A percentile compares a stretch with the other conserved stretches of the same genome.
phyloP scores from a whole-genome alignment of 2,888 invertebrate genomes.

The Nomada flava region DNA sequence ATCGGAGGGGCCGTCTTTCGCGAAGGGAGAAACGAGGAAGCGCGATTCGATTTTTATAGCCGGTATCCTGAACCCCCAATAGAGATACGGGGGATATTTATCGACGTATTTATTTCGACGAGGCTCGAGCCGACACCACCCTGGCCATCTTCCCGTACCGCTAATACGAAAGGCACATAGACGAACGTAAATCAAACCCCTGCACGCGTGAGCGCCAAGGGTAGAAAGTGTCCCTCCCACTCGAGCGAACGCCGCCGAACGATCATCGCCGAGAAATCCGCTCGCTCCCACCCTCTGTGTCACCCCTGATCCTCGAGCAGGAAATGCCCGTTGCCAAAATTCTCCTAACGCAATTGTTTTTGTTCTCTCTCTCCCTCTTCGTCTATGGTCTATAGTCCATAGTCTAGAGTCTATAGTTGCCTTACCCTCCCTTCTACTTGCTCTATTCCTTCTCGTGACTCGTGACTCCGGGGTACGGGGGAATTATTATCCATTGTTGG shows the following conservation, averaged over 20 bases:
- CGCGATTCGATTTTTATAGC: conserved; percentile 59
- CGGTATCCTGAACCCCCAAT: conserved; percentile 42
- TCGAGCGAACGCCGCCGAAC: conserved; percentile 13
- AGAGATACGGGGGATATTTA: conserved; percentile 62
- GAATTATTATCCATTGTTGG: conserved; percentile 28
- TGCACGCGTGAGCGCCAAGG: conserved; percentile 6
- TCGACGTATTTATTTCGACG: conserved; percentile 71
- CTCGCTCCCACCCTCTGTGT: background rate
- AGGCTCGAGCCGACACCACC: conserved; percentile 35
- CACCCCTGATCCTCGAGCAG: conserved; percentile 5
- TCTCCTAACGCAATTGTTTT: conserved; percentile 47
- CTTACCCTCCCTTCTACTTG: background rate
- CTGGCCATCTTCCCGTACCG: conserved; percentile 38
- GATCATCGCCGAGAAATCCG: background rate
- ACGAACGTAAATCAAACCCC: conserved; percentile 65
- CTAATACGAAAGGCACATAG: conserved; percentile 75
- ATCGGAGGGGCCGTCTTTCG: conserved; percentile 4
- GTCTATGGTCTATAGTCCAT: background rate
- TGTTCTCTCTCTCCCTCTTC: background rate
- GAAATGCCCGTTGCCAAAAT: conserved; percentile 28
- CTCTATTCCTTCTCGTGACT: background rate
- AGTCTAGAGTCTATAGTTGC: background rate
- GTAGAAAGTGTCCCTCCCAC: conserved; percentile 6
- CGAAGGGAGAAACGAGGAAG: background rate
- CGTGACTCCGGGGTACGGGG: background rate